phyloP scores from a whole-genome alignment of 2,113 vertebrate genomes.

The Hemichromis elongatus region DNA sequence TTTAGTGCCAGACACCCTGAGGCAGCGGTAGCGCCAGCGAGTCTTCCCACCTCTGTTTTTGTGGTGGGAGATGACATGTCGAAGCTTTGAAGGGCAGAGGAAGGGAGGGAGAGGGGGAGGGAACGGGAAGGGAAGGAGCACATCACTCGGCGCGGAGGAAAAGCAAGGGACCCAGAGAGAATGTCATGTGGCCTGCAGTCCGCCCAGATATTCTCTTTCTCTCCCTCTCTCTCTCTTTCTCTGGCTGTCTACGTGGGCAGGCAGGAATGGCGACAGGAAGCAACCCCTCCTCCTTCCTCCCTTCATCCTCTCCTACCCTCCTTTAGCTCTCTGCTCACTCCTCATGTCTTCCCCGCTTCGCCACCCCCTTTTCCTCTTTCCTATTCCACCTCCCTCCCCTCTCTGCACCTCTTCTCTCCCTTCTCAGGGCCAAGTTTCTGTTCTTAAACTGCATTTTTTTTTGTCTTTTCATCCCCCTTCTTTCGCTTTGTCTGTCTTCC shows the following conservation, averaged over 20 bases:
- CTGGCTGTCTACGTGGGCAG: slow-evolving; percentile 74
- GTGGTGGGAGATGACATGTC: slow-evolving; percentile 83
- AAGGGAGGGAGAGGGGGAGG: slow-evolving; percentile 64
- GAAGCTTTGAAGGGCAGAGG: slow-evolving; percentile 80
- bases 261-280: slow-evolving; percentile 77
- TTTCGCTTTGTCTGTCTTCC: not conserved
- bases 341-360: not conserved
- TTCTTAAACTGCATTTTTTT: not conserved
- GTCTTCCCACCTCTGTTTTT: slow-evolving; percentile 87
- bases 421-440: slow-evolving; percentile 1
- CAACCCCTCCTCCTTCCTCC: slow-evolving; percentile 10
- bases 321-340: slow-evolving; percentile 45
- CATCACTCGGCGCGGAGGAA: slow-evolving; percentile 72
- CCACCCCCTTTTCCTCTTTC: slow-evolving; percentile 19
- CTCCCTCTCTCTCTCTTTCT: slow-evolving; percentile 36
- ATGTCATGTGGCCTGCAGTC: slow-evolving; percentile 80
- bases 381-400: slow-evolving; percentile 16
- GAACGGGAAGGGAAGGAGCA: slow-evolving; percentile 67
- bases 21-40: slow-evolving; percentile 82
- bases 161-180: slow-evolving; percentile 63
- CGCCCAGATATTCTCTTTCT: slow-evolving; percentile 68
- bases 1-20: slow-evolving; percentile 83
- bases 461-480: not conserved
- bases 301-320: slow-evolving; percentile 46
- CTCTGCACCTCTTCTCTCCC: slow-evolving; percentile 3